Evolutionary conservation across 1,140 invertebrate species (phyloP).

Genomic region (Probaryconus sp.): DNA sequence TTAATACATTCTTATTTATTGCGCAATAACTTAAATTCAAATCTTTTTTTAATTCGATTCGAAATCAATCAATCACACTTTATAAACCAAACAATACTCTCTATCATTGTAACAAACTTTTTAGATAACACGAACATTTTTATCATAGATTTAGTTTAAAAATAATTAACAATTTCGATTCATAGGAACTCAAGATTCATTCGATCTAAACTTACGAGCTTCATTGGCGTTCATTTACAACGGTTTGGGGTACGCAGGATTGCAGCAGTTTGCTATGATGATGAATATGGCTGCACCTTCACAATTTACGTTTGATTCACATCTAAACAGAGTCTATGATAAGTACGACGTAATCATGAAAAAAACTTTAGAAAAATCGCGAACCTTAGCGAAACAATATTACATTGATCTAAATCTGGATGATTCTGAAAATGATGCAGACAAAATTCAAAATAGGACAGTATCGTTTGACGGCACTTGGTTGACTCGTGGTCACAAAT

Average conservation of each 20-base stretch:
- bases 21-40: too few species aligned
- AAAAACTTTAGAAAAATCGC: not conserved
- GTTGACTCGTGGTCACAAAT: slow-evolving; percentile 12
- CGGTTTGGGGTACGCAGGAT: slow-evolving; percentile 6
- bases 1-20: too few species aligned
- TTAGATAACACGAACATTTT: too few species aligned
- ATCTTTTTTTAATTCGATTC: too few species aligned
- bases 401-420: slow-evolving; percentile 5
- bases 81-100: too few species aligned
- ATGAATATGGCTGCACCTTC: slow-evolving; percentile 13
- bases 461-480: slow-evolving; percentile 5
- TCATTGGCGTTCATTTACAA: slow-evolving; percentile 9
- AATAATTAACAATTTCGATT: too few species aligned
- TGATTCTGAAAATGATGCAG: not conserved
- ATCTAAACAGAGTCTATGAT: slow-evolving; percentile 1
- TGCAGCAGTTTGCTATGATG: slow-evolving; percentile 14
- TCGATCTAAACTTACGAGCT: not conserved
- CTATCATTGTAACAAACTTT: too few species aligned
- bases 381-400: not conserved
- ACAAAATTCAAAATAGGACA: not conserved
- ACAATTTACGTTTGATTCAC: slow-evolving; percentile 13
- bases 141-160: too few species aligned
- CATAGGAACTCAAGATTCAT: too few species aligned
- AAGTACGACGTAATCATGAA: slow-evolving; percentile 1
- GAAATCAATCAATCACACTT: too few species aligned